Evolutionary conservation across 2,888 invertebrate species (phyloP), one percentile per base, ranked within the genome.

Genomic region (Limnephilus lunatus): DNA sequence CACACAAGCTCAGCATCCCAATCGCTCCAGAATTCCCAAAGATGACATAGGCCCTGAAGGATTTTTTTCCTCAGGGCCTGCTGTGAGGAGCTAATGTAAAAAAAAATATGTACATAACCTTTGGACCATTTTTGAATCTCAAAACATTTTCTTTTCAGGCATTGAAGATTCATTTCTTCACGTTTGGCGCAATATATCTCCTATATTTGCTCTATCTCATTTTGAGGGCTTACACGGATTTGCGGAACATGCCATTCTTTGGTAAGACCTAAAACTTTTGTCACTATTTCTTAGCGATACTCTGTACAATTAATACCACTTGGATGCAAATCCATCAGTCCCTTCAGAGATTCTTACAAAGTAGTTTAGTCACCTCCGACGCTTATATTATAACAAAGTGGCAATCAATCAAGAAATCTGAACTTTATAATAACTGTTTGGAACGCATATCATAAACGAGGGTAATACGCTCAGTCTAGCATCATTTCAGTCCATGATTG

Each of bases 181-280:
- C 98, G 90, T 97, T 98, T 94, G 97, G 98, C 93, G 97, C 97
- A 90, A 95, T 99, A 94, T 99, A 99, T 95, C 96, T 99, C 94
- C 96, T 98, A 85, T 99, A 99, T 96, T 96, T 99, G 94, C 95
- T 97, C 39, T 97, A 98, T 94, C 96, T 99, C 93, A 97, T 99
- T 94, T 95, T 99, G 92, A 97, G 98, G 95, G 99, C 99, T 35
- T 99, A 99, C 95, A 98, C 98, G 93, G 99, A 99, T 95, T 96
- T 99, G 90, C 97, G 99, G 94, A 98, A 98, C 81, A 99, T 99
- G 99, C 99, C 99, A 93, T 99, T 98, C 96, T 99, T 99, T 95
- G 99, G 99, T 99, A 80, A 92, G 53, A 32, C 35, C 35, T 83
- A 83, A 32, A 32, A 19, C 19, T 83, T 14, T 32, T 3, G 4